Conservation (phyloP, 1,140 invertebrate species). For the Papilio aristodemus region DNA sequence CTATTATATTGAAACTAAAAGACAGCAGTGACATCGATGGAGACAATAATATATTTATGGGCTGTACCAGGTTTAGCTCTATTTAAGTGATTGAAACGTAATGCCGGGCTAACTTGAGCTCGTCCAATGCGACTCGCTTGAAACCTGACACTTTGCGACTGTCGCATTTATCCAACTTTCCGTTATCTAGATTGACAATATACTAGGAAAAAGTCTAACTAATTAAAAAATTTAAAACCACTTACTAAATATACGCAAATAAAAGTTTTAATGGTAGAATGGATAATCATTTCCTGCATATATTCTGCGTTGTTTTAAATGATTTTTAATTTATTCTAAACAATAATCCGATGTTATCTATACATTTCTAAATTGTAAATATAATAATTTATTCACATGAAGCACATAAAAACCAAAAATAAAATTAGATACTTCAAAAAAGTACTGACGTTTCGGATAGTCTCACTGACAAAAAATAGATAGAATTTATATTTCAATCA, state of each 20-base stretch:
- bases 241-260: background rate
- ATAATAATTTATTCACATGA: too few species aligned
- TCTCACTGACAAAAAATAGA: too few species aligned
- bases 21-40: background rate
- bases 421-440: too few species aligned
- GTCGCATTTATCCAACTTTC: background rate
- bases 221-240: background rate
- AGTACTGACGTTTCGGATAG: too few species aligned
- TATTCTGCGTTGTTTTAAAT: too few species aligned
- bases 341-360: too few species aligned
- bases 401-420: too few species aligned
- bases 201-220: background rate
- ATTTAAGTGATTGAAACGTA: background rate
- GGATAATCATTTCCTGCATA: too few species aligned
- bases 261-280: background rate
- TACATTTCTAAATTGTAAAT: too few species aligned
- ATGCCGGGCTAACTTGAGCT: background rate
- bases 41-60: conserved; percentile 1
- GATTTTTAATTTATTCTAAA: too few species aligned
- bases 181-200: background rate
- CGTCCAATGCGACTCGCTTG: too few species aligned
- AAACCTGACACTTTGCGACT: background rate
- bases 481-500: too few species aligned
- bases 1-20: background rate
- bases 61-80: background rate